Base-by-base conservation (phyloP, 2,888 invertebrate genomes). In the Lepidochrysops patricia region DNA sequence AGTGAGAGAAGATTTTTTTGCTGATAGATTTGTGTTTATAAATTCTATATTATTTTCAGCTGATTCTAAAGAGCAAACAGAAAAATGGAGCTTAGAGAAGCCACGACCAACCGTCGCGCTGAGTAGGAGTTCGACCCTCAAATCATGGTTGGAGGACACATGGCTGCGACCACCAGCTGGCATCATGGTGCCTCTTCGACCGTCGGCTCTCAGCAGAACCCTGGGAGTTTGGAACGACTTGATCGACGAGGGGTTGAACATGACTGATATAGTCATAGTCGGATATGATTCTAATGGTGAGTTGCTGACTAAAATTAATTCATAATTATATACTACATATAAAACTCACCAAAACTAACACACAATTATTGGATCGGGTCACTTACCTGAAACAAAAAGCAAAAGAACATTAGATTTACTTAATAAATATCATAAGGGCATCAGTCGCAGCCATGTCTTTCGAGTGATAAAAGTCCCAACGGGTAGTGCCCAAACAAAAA, bases 221-320 rank as follows among this genome's bases (percentile, higher is more conserved):
- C 62, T 85, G 48, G 85, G 84, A 0, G 82, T 87, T 0, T 90
- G 90, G 85, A 80, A 77, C 26, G 86, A 88, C 57, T 65, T 90
- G 61, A 79, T 75, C 0, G 71, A 68, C 0, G 79, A 75, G 1
- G 80, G 80, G 0, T 64, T 88, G 15, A 83, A 87, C 32, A 70
- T 87, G 2, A 77, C 82, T 0, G 86, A 87, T 29, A 80, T 89
- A 0, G 78, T 89, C 19, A 75, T 89, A 0, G 79, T 89, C 12
- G 89, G 87, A n/a, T 89, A 87, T 43, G 89, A 89, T 64, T 76
- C 80, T 0, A 85, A 89, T 63, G 89, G 88, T 88, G 63, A 80
- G 81, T 58, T 6, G 3, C 15, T 23, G 26, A n/a, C n/a, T 52
- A 4, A 15, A 25, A n/a, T 50, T 29, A 52, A 34, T 37, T n/a